Evolutionary conservation across 2,113 vertebrate species (phyloP), one percentile per base, ranked within the genome.

Genomic region (Osmerus eperlanus): DNA sequence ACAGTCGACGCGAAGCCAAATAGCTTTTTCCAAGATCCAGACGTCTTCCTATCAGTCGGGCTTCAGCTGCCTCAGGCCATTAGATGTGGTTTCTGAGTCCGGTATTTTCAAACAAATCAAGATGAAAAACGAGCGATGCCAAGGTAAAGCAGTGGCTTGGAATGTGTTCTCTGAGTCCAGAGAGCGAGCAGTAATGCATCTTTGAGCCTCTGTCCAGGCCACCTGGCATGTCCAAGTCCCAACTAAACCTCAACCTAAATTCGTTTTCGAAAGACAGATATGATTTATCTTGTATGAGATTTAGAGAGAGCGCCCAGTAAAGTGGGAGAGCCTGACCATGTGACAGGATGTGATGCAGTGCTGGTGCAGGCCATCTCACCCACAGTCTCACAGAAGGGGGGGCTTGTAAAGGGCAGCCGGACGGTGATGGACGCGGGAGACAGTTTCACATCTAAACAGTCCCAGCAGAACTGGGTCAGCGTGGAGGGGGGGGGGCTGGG

Each of bases 41-140:
- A 83, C 77, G 16, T 68, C 66, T 74, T 84, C 65, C 71, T 76
- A 86, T 90, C 82, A 72, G 64, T 76, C 81, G 73, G 75, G 74
- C 82, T 83, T 75, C 81, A 80, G 70, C 72, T 77, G 67, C 68
- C 70, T 14, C 56, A 75, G 78, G 4, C 75, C 72, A 78, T 84
- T 85, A 78, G 71, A 81, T 84, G 75, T 81, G 74, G 73, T 62
- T 77, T 78, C 52, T 14, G 73, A 78, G 71, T 79, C 68, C 76
- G 82, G 76, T 79, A 83, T 82, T 89, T 81, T 82, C 72, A 88
- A 86, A 90, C 89, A 90, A 83, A 81, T 89, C 85, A 81, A 81
- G 78, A 88, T 83, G 84, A 91, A 86, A 85, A 88, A 90, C 78
- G 79, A 74, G 1, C 32, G 67, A 73, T 83, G 84, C 79, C 75